Evolutionary conservation across 2,888 invertebrate species (phyloP), one percentile per base, ranked within the genome.

Genomic region (Nomada fabriciana): DNA sequence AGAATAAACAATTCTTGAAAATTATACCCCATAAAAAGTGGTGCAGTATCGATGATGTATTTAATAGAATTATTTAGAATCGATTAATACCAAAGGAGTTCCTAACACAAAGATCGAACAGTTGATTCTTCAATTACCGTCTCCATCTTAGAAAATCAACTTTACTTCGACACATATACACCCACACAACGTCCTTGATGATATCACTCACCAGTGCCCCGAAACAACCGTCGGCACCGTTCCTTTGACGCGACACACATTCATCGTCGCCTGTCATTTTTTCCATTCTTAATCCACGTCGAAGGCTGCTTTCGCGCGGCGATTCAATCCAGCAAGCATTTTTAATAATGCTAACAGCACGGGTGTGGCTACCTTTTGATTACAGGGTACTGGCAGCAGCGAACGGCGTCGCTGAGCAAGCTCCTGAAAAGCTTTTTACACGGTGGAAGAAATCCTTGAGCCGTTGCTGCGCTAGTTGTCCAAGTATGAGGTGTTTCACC

Each of bases 401-500:
- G 42, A 86, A 84, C 76, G 85, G 83, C 64, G 88, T 89, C 67
- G 83, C 75, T 15, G 83, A 83, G 64, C 83, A 71, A 20, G 73
- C 78, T 36, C 74, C 85, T n/a, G 88, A 89, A 29, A 88, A 82
- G 64, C 76, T 89, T 23, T 36, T 89, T 59, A 79, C 81, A 20
- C 90, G 90, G n/a, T 91, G 90, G 90, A 88, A 84, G 43, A 89
- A 83, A 59, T 89, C 86, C 9, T 70, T 90, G 65, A 85, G 83
- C 67, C 85, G 88, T 76, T 90, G 84, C 71, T 88, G 89, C 83
- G 88, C 90, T 82, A 89, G 91, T 52, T 92, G 91, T 53, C 85
- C 91, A 20, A 80, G 75, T 50, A 94, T 93, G 93, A 90, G 91
- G 82, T 93, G 93, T 52, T 80, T 93, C 2, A 92, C 92, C 0